phyloP scores from a whole-genome alignment of 2,888 invertebrate genomes.

The Alloplasta piceator region DNA sequence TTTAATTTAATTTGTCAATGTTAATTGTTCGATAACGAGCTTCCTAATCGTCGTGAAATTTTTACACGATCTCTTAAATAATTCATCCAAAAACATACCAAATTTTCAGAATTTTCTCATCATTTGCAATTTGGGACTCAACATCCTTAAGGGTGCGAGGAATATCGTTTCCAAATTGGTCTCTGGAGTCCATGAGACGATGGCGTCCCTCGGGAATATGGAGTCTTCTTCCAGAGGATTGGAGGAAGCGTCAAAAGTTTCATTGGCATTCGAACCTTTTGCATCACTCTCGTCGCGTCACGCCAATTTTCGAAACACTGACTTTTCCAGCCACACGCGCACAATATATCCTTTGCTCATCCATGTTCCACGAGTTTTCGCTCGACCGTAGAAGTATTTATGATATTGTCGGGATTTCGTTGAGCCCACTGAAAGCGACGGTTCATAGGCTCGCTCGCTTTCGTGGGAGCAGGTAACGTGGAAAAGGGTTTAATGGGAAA shows the following conservation, averaged over 20 bases:
- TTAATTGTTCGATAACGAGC: too few species aligned
- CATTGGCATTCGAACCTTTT: conserved; percentile 50
- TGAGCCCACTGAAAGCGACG: conserved; percentile 18
- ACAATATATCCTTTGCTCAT: conserved; percentile 57
- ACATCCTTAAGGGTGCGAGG: conserved; percentile 8
- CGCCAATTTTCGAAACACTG: conserved; percentile 72
- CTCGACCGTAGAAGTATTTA: conserved; percentile 71
- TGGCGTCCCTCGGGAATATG: conserved; percentile 23
- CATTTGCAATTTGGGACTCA: too few species aligned
- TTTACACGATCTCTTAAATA: too few species aligned
- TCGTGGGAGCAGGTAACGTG: conserved; percentile 56
- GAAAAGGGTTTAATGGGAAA: conserved; percentile 73
- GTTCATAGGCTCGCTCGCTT: conserved; percentile 21
- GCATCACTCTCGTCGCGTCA: conserved; percentile 68
- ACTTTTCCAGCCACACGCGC: conserved; percentile 45
- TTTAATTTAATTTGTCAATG: too few species aligned
- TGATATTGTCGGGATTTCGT: conserved; percentile 57
- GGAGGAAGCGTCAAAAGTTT: conserved; percentile 29
- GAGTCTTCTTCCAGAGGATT: neutral
- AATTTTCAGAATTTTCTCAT: too few species aligned
- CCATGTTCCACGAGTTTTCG: conserved; percentile 2
- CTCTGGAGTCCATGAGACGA: conserved; percentile 41
- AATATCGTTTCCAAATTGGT: conserved; percentile 62
- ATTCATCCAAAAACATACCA: too few species aligned
- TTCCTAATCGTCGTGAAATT: too few species aligned